A percentile compares a stretch with the other conserved stretches of the same genome.
phyloP scores from a whole-genome alignment of 2,113 vertebrate species.

The Grammomys surdaster region DNA sequence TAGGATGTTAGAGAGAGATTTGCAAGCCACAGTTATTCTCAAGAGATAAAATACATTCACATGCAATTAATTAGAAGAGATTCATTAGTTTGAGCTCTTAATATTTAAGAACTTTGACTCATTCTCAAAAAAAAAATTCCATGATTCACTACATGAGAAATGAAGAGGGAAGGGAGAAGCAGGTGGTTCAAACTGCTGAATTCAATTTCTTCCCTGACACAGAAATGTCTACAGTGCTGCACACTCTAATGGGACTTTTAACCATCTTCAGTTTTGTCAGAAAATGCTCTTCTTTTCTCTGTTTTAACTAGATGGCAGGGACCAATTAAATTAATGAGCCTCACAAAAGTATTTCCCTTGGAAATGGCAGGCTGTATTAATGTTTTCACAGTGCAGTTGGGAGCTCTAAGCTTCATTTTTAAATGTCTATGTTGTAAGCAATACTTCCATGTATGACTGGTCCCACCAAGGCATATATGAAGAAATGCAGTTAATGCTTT shows the following conservation, averaged over 20 bases:
- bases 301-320: slow-evolving; percentile 87
- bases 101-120: background rate
- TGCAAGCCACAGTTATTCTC: background rate
- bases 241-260: slow-evolving; percentile 71
- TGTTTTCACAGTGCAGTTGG: slow-evolving; percentile 75
- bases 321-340: slow-evolving; percentile 88
- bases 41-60: background rate
- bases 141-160: background rate
- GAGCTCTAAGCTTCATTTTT: slow-evolving; percentile 59
- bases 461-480: background rate
- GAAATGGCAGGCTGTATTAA: slow-evolving; percentile 80
- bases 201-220: slow-evolving; percentile 62
- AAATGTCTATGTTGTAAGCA: slow-evolving; percentile 54
- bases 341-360: slow-evolving; percentile 84
- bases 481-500: background rate
- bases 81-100: background rate
- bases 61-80: slow-evolving; percentile 6
- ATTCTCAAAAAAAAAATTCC: background rate
- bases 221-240: slow-evolving; percentile 22
- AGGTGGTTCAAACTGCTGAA: background rate
- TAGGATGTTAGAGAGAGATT: background rate
- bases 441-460: background rate
- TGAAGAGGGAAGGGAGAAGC: no score
- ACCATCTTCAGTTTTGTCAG: slow-evolving; percentile 81
- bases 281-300: slow-evolving; percentile 76